Percentiles rank a stretch among this genome's conserved stretches.
Evolutionary conservation across 2,888 invertebrate species (phyloP).

Genomic region (Torymus aiolomorphi): DNA sequence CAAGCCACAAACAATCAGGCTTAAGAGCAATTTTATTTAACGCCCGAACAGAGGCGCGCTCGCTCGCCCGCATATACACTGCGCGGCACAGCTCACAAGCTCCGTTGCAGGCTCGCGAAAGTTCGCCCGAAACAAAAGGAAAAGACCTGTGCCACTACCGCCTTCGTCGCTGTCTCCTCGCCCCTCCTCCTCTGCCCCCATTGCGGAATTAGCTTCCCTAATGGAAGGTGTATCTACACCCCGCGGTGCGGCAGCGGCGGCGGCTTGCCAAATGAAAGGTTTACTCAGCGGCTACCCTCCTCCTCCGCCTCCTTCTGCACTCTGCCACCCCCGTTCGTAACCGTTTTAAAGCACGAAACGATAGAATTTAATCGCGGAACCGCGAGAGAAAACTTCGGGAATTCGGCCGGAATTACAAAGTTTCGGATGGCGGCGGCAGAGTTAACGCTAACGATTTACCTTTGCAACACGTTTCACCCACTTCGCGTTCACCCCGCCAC

Average conservation of each 20-base stretch:
- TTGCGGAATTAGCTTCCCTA: constrained; percentile 51
- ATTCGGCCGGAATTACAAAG: constrained; percentile 50
- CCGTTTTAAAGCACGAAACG: constrained; percentile 52
- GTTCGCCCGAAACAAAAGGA: constrained; percentile 22
- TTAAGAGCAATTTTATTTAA: constrained; percentile 15
- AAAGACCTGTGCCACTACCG: constrained; percentile 12
- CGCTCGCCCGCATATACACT: background rate
- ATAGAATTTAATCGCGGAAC: constrained; percentile 52
- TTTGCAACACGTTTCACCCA: constrained; percentile 52
- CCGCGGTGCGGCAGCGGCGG: background rate
- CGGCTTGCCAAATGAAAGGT: constrained; percentile 52
- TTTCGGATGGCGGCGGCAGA: constrained; percentile 25
- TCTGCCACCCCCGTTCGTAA: constrained; percentile 1
- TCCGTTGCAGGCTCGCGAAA: background rate
- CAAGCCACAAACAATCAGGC: constrained; percentile 1
- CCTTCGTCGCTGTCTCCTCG: background rate
- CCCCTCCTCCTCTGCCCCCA: constrained; percentile 1
- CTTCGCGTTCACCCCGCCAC: constrained; percentile 19
- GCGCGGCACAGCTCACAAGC: background rate
- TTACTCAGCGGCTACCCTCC: constrained; percentile 24
- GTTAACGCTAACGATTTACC: constrained; percentile 54
- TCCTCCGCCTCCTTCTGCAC: background rate
- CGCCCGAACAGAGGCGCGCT: background rate
- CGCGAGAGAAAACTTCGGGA: constrained; percentile 45
- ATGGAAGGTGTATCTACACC: constrained; percentile 45